Conservation (phyloP, 2,888 invertebrate species). For the Teinopalpus imperialis region DNA sequence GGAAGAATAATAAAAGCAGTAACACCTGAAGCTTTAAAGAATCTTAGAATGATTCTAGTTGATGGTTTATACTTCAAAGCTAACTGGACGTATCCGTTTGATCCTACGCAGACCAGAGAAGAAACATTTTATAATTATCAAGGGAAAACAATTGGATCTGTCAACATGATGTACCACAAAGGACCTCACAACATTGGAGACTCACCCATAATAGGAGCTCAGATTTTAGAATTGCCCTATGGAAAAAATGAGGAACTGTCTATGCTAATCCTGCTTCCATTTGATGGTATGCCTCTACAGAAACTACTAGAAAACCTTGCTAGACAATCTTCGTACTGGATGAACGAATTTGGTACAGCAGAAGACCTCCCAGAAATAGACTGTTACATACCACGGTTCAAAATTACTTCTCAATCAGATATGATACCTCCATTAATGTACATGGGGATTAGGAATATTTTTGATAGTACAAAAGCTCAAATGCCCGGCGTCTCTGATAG, state of each 20-base stretch:
- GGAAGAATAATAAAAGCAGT: slow-evolving; percentile 86
- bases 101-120: slow-evolving; percentile 74
- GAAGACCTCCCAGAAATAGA: slow-evolving; percentile 75
- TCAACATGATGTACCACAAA: slow-evolving; percentile 89
- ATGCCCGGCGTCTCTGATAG: slow-evolving; percentile 82
- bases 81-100: slow-evolving; percentile 86
- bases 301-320: slow-evolving; percentile 76
- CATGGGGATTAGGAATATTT: slow-evolving; percentile 85
- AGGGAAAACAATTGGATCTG: slow-evolving; percentile 75
- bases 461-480: slow-evolving; percentile 79
- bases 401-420: slow-evolving; percentile 69
- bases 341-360: slow-evolving; percentile 68
- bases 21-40: slow-evolving; percentile 60
- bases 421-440: slow-evolving; percentile 68
- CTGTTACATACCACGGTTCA: slow-evolving; percentile 83
- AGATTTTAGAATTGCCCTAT: slow-evolving; percentile 86
- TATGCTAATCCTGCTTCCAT: slow-evolving; percentile 85
- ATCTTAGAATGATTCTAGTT: slow-evolving; percentile 81
- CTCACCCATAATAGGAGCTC: slow-evolving; percentile 78
- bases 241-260: slow-evolving; percentile 82
- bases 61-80: slow-evolving; percentile 88
- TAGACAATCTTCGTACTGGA: slow-evolving; percentile 69
- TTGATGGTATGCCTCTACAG: slow-evolving; percentile 74
- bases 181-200: slow-evolving; percentile 80
- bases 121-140: slow-evolving; percentile 83